Evolutionary conservation across 1,140 invertebrate species (phyloP), one percentile per base, ranked within the genome.

Genomic region (Intoshia linei): DNA sequence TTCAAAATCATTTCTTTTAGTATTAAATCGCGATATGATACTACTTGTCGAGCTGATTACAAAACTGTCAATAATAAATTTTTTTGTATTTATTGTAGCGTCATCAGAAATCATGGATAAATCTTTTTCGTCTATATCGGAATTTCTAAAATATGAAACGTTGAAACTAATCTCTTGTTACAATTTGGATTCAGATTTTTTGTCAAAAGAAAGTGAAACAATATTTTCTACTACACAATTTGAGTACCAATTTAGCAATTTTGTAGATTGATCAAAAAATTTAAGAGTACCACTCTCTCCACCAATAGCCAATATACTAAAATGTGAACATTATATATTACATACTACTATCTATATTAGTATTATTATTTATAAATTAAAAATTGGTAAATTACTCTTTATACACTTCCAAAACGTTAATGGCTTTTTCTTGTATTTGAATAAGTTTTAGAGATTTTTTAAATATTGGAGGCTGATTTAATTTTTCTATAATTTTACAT

Each of bases 251-350:
- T 57, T 52, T 17, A 57, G 44, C 2, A 60, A 42, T 35, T 53
- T 54, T n/a, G 58, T 40, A 30, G 47, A 49, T 36, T 59, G 52
- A 40, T 59, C 55, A 45, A 54, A 55, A 43, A 59, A 57, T 40
- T 52, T 54, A 0, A 60, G 49, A 48, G 56, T 52, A 1, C 57
- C 57, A 31, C 45, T 46, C 17, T 46, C 46, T 47, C 59, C 57
- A 15, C 54, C 57, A 21, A 50, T 50, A 10, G n/a, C n/a, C n/a
- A n/a, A n/a, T n/a, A n/a, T n/a, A n/a, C n/a, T n/a, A n/a, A n/a
- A n/a, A n/a, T n/a, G n/a, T n/a, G n/a, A n/a, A n/a, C n/a, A n/a
- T n/a, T n/a, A n/a, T n/a, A n/a, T n/a, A n/a, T n/a, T n/a, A n/a
- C n/a, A n/a, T n/a, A n/a, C n/a, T n/a, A 59, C 55, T 32, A 60